These are phyloP conservation scores for Tinamus guttatus DNA, from an alignment of 2,113 vertebrate genomes.

Conservation along the genomic window DNA sequence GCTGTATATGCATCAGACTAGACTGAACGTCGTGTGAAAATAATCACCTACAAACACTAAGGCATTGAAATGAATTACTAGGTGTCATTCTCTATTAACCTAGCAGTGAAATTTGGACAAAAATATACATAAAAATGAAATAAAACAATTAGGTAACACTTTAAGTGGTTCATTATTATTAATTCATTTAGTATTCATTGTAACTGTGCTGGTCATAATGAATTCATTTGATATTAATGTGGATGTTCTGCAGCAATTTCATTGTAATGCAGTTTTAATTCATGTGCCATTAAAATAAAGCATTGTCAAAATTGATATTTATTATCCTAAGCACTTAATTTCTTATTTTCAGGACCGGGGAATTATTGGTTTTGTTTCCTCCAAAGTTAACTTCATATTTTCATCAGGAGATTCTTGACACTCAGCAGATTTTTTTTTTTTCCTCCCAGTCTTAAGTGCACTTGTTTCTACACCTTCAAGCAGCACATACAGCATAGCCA, in stretches of 20 bases:
- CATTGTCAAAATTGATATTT: slow-evolving; percentile 78
- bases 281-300: slow-evolving; percentile 76
- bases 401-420: neutral
- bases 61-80: slow-evolving; percentile 71
- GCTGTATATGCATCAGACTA: neutral
- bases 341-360: slow-evolving; percentile 66
- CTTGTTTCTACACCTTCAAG: neutral
- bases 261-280: slow-evolving; percentile 83
- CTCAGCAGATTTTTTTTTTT: neutral
- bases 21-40: slow-evolving; percentile 24
- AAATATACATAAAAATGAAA: slow-evolving; percentile 85
- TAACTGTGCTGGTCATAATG: slow-evolving; percentile 80
- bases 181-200: slow-evolving; percentile 84
- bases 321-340: slow-evolving; percentile 66
- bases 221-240: slow-evolving; percentile 85
- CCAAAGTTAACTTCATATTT: neutral
- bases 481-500: neutral
- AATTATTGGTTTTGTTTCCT: slow-evolving; percentile 25
- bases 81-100: slow-evolving; percentile 80
- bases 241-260: slow-evolving; percentile 78
- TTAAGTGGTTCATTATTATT: slow-evolving; percentile 83
- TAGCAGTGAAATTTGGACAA: slow-evolving; percentile 78
- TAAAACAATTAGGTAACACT: slow-evolving; percentile 84
- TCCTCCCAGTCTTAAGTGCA: neutral
- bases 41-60: slow-evolving; percentile 64